Conservation (phyloP, 2,797 vertebrate species). For the Balearica regulorum region DNA sequence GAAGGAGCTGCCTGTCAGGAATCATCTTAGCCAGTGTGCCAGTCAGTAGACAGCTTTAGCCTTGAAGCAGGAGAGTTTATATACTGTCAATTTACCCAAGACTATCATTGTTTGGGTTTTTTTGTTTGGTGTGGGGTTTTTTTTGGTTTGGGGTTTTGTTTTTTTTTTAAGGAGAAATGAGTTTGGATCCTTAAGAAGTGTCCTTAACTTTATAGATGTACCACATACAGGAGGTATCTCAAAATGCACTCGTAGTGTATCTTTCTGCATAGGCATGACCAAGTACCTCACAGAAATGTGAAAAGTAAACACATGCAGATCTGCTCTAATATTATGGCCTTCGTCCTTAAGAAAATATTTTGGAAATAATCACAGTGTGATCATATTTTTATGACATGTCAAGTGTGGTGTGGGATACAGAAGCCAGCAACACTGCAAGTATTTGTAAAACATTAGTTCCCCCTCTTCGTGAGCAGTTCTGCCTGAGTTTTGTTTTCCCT, state of each 20-base stretch:
- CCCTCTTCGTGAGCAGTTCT: neutral
- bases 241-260: neutral
- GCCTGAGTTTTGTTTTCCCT: neutral
- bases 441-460: neutral
- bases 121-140: no score
- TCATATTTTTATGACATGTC: neutral
- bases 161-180: neutral
- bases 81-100: neutral
- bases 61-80: neutral
- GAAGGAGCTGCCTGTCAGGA: neutral
- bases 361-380: neutral
- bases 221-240: neutral
- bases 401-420: neutral
- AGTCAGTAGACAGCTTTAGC: neutral
- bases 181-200: neutral
- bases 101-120: neutral
- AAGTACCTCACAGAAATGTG: neutral
- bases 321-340: neutral
- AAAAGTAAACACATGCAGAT: neutral
- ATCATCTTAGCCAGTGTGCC: neutral
- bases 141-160: no score
- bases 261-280: accelerated
- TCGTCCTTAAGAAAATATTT: neutral
- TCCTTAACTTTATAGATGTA: neutral
- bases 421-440: neutral